These are phyloP conservation scores for Troglohyphantes excavatus DNA, from an alignment of 2,888 invertebrate species.

Conservation along the genomic window DNA sequence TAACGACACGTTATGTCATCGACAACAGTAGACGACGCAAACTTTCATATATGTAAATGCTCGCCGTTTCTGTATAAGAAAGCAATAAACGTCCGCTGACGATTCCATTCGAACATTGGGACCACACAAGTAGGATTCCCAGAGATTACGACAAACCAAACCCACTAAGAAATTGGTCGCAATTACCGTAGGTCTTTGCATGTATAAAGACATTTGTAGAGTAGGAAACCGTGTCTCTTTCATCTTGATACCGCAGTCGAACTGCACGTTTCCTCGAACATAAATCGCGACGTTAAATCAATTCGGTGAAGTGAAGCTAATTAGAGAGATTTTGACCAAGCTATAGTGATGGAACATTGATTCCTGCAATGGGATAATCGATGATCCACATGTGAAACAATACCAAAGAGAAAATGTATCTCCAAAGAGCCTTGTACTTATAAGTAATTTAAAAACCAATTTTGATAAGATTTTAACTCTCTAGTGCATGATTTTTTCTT, in stretches of 20 bases:
- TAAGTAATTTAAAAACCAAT: too few species aligned
- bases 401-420: too few species aligned
- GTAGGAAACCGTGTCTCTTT: background rate
- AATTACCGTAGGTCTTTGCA: conserved; percentile 9
- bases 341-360: too few species aligned
- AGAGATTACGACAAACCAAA: background rate
- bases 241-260: conserved; percentile 14
- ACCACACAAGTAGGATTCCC: conserved; percentile 29
- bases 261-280: background rate
- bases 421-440: too few species aligned
- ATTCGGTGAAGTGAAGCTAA: conserved; percentile 22
- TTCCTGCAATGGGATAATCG: too few species aligned
- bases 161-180: background rate
- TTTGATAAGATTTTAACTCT: too few species aligned
- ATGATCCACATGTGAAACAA: too few species aligned
- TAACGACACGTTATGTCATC: too few species aligned
- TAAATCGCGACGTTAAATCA: background rate
- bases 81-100: conserved; percentile 18
- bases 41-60: background rate
- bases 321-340: background rate
- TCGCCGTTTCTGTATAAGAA: background rate
- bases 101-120: background rate
- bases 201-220: background rate
- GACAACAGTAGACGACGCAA: background rate
- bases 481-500: too few species aligned